phyloP scores from a whole-genome alignment of 2,113 vertebrate species.

The Synchiropus splendidus region DNA sequence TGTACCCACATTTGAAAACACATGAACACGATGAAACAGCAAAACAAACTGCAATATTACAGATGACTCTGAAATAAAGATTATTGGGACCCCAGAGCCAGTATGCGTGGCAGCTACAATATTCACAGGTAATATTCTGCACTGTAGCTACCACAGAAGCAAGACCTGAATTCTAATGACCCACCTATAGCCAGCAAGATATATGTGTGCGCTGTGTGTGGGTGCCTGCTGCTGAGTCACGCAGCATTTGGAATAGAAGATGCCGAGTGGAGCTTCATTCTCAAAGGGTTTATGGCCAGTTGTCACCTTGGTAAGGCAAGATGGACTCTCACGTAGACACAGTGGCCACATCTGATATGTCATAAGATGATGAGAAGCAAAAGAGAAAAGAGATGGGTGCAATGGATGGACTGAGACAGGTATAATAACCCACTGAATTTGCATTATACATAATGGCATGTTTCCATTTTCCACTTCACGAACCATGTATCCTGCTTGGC shows the following conservation, averaged over 20 bases:
- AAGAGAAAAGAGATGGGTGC: too few species aligned
- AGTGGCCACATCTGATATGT: too few species aligned
- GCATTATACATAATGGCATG: too few species aligned
- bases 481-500: too few species aligned
- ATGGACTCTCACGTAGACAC: too few species aligned
- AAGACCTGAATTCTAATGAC: constrained; percentile 28
- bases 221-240: constrained; percentile 34
- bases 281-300: constrained; percentile 21
- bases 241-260: constrained; percentile 19
- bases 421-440: too few species aligned
- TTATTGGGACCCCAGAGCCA: constrained; percentile 24
- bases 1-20: too few species aligned
- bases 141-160: constrained; percentile 11
- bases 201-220: background rate
- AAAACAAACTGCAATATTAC: constrained; percentile 36
- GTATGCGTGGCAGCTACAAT: constrained; percentile 15
- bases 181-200: constrained; percentile 4
- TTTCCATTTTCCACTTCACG: too few species aligned
- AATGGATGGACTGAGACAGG: too few species aligned
- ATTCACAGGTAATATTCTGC: constrained; percentile 27
- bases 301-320: constrained; percentile 10
- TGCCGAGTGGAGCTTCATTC: constrained; percentile 18
- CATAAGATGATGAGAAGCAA: too few species aligned
- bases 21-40: constrained; percentile 16
- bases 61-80: constrained; percentile 26